These are phyloP conservation scores for Oreochromis grahami DNA, from an alignment of 2,797 vertebrate species.

Conservation along the genomic window DNA sequence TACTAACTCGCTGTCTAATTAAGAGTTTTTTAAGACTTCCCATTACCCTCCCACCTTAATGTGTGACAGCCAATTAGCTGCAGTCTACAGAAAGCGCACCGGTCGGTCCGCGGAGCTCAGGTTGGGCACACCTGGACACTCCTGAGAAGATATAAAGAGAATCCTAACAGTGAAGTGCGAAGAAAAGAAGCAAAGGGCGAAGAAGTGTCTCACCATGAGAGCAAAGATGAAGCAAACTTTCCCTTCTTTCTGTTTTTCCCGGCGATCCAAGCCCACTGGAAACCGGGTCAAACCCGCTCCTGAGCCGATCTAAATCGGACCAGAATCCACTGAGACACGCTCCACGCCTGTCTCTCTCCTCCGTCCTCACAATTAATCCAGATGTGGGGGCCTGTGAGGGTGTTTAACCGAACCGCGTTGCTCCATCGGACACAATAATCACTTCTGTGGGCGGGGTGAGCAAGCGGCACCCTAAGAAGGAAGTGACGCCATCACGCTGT, in stretches of 20 bases:
- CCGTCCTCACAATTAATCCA: neutral
- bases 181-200: neutral
- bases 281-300: neutral
- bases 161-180: neutral
- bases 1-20: neutral
- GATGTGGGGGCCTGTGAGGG: neutral
- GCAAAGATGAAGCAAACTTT: constrained; percentile 38
- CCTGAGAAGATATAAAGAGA: neutral
- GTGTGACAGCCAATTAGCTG: neutral
- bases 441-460: constrained; percentile 35
- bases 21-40: neutral
- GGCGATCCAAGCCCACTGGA: neutral
- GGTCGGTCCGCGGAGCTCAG: neutral
- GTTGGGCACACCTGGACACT: neutral
- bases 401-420: neutral
- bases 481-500: constrained; percentile 42
- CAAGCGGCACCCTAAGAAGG: neutral
- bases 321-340: neutral
- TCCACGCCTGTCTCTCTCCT: neutral
- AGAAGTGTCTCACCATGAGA: constrained; percentile 30
- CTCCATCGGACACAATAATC: constrained; percentile 21
- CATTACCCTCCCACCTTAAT: neutral
- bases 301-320: neutral
- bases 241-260: neutral
- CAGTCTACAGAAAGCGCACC: neutral